phyloP scores from a whole-genome alignment of 2,113 vertebrate species.

The Kryptolebias marmoratus region DNA sequence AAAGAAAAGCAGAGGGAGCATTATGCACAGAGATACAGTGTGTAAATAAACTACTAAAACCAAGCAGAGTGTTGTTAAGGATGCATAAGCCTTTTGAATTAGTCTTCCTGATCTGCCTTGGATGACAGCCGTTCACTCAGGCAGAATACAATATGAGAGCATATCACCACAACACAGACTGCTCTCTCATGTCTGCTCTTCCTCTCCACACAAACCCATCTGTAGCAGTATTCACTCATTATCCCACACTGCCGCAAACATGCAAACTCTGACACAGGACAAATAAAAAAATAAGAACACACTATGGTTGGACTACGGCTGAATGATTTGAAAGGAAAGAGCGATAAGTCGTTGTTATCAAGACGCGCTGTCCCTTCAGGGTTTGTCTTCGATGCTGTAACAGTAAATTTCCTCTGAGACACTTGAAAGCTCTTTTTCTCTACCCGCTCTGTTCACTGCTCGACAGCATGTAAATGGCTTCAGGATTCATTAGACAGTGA shows the following conservation, averaged over 20 bases:
- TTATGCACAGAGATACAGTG: slow-evolving; percentile 45
- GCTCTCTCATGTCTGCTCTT: slow-evolving; percentile 56
- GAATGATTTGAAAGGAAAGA: slow-evolving; percentile 16
- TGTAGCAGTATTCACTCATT: slow-evolving; percentile 42
- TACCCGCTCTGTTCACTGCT: slow-evolving; percentile 24
- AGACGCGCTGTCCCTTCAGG: slow-evolving; percentile 31
- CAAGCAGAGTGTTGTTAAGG: slow-evolving; percentile 67
- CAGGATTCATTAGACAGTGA: slow-evolving; percentile 51
- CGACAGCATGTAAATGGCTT: slow-evolving; percentile 48
- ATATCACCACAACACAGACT: slow-evolving; percentile 63
- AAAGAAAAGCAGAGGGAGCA: slow-evolving; percentile 11
- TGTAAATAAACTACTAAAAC: slow-evolving; percentile 72
- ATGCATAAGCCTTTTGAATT: slow-evolving; percentile 74
- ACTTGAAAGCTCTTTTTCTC: slow-evolving; percentile 18
- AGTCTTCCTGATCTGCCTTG: slow-evolving; percentile 71
- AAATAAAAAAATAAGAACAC: background rate
- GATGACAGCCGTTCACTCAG: slow-evolving; percentile 56
- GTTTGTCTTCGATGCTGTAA: slow-evolving; percentile 30
- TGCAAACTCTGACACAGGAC: slow-evolving; percentile 14
- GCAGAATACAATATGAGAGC: slow-evolving; percentile 64
- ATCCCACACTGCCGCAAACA: slow-evolving; percentile 22
- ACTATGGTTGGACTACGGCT: background rate
- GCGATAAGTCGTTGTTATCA: slow-evolving; percentile 31
- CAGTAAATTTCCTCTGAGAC: slow-evolving; percentile 58
- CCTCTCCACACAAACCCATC: slow-evolving; percentile 33